Conservation (phyloP, 2,113 vertebrate species). For the Brachyistius frenatus region DNA sequence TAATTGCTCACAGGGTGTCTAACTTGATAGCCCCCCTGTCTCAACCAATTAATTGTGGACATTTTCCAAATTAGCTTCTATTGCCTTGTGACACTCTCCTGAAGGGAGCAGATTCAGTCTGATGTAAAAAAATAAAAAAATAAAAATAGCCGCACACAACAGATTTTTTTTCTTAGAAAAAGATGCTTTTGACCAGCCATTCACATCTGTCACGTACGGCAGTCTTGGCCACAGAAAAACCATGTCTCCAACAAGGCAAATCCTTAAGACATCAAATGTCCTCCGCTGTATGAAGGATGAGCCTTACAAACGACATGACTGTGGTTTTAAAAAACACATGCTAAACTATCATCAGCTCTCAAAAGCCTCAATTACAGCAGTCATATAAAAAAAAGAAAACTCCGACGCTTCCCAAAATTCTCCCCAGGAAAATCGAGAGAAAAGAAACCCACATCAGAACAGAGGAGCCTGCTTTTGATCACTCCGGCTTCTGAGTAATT, state of each 20-base stretch:
- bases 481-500: constrained; percentile 55
- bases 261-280: constrained; percentile 43
- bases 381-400: constrained; percentile 47
- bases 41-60: constrained; percentile 65
- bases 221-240: constrained; percentile 20
- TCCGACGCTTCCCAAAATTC: constrained; percentile 38
- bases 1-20: constrained; percentile 66
- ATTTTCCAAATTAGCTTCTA: constrained; percentile 66
- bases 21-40: constrained; percentile 57
- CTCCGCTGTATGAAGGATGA: constrained; percentile 33
- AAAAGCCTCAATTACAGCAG: constrained; percentile 50
- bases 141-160: constrained; percentile 22
- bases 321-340: constrained; percentile 28
- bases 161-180: constrained; percentile 21
- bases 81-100: constrained; percentile 60
- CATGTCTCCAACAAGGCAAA: constrained; percentile 42
- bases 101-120: constrained; percentile 47
- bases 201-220: constrained; percentile 43
- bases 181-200: constrained; percentile 36
- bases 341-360: constrained; percentile 52
- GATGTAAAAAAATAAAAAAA: constrained; percentile 21
- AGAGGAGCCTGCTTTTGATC: constrained; percentile 53
- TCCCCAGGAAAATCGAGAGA: constrained; percentile 45
- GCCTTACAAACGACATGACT: constrained; percentile 32
- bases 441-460: constrained; percentile 42